phyloP scores from a whole-genome alignment of 2,888 invertebrate genomes.

The Caenorhabditis japonica region DNA sequence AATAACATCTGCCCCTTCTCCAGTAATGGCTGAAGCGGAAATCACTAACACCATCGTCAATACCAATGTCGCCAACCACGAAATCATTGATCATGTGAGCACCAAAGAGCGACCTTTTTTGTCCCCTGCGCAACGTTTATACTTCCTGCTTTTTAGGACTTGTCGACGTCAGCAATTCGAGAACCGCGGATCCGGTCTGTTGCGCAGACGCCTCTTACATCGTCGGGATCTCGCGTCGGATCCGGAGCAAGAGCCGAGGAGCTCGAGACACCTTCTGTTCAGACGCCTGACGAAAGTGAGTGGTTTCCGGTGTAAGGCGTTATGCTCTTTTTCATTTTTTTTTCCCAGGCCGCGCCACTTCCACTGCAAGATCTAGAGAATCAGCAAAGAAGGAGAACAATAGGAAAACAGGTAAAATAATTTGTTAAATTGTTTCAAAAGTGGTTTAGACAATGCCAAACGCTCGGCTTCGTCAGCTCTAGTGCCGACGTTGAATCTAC shows the following conservation, averaged over 20 bases:
- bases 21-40: slow-evolving; percentile 36
- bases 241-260: slow-evolving; percentile 13
- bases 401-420: background rate
- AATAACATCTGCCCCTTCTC: slow-evolving; percentile 7
- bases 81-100: slow-evolving; percentile 28
- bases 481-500: slow-evolving; percentile 45
- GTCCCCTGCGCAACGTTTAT: background rate
- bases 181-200: slow-evolving; percentile 43
- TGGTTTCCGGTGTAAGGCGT: slow-evolving; percentile 21
- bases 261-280: slow-evolving; percentile 41
- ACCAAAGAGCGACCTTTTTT: background rate
- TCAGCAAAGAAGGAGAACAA: slow-evolving; percentile 9
- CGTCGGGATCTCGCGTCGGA: slow-evolving; percentile 19
- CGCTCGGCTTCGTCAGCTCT: slow-evolving; percentile 24
- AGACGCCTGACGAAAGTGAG: slow-evolving; percentile 54
- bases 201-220: slow-evolving; percentile 40
- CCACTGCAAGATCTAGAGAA: slow-evolving; percentile 33
- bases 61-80: slow-evolving; percentile 29
- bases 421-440: slow-evolving; percentile 2
- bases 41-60: slow-evolving; percentile 19
- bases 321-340: background rate
- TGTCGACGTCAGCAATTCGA: slow-evolving; percentile 43
- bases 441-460: slow-evolving; percentile 15
- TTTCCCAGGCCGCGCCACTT: slow-evolving; percentile 38
- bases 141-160: slow-evolving; percentile 20